These are phyloP conservation scores for Neodiprion virginianus DNA, from an alignment of 1,140 invertebrate species.

Conservation along the genomic window DNA sequence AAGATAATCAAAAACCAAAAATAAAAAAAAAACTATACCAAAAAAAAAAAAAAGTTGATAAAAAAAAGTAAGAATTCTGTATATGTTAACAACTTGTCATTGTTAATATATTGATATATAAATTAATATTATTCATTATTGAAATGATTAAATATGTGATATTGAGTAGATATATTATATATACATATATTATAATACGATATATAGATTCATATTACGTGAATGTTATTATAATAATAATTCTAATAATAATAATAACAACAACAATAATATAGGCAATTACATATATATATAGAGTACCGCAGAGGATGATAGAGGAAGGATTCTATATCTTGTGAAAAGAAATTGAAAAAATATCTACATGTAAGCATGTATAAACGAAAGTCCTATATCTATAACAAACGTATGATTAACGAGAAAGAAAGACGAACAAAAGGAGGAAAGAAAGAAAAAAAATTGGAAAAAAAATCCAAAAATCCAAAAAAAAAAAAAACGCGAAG, in stretches of 20 bases:
- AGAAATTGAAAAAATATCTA: background rate
- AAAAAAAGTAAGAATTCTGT: constrained; percentile 37
- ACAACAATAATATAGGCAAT: too few species aligned
- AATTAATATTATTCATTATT: constrained; percentile 49
- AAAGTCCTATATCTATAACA: background rate
- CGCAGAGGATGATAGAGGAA: too few species aligned
- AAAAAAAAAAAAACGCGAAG: too few species aligned
- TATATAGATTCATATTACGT: constrained; percentile 31
- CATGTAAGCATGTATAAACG: background rate
- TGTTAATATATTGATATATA: constrained; percentile 39
- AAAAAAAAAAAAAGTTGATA: constrained; percentile 19
- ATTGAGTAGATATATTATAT: constrained; percentile 45
- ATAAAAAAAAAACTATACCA: constrained; percentile 3
- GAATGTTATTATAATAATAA: constrained; percentile 23
- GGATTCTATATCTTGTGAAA: too few species aligned
- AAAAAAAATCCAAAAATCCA: too few species aligned
- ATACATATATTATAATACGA: constrained; percentile 19
- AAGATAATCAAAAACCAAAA: constrained; percentile 25
- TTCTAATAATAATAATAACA: too few species aligned
- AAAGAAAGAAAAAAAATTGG: too few species aligned
- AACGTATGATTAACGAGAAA: background rate
- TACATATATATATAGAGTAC: too few species aligned
- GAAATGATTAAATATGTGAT: constrained; percentile 49
- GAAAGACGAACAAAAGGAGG: too few species aligned
- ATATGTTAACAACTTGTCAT: constrained; percentile 48